Conservation (phyloP, 2,797 vertebrate species). For the Epinephelus awoara region DNA sequence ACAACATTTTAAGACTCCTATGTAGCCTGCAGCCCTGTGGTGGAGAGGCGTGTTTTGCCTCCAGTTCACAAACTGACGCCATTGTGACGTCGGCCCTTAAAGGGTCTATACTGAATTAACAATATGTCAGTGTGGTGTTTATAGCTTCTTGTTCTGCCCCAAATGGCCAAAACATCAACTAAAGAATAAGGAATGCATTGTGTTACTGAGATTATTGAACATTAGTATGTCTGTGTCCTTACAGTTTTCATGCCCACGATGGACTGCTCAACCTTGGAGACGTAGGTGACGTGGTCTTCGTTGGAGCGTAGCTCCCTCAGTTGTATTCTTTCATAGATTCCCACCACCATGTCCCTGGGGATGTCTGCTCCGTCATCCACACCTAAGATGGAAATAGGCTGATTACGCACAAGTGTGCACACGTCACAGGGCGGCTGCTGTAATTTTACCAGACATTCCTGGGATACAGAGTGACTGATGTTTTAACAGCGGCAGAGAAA, state of each 20-base stretch:
- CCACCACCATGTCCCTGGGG: constrained; percentile 96
- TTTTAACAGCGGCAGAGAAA: not conserved
- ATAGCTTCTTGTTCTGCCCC: too few species aligned
- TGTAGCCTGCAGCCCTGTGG: too few species aligned
- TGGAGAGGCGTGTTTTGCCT: too few species aligned
- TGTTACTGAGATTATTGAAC: not conserved
- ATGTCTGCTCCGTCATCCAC: constrained; percentile 98
- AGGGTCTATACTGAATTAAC: too few species aligned
- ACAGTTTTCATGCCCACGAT: constrained; percentile 97
- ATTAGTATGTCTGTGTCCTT: constrained; percentile 55
- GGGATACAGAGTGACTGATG: constrained; percentile 17
- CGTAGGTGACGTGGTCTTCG: constrained; percentile 98
- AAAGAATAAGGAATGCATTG: not conserved
- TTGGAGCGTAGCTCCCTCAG: constrained; percentile 97
- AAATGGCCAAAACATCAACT: not conserved
- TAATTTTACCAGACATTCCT: not conserved
- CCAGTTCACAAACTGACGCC: too few species aligned
- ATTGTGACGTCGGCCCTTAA: too few species aligned
- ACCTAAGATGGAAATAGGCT: constrained; percentile 79
- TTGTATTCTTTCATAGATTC: constrained; percentile 98
- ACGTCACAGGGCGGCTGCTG: not conserved
- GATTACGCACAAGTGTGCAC: constrained; percentile 6
- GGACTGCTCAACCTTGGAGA: constrained; percentile 98
- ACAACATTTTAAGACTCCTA: too few species aligned
- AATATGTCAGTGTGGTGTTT: too few species aligned